A percentile compares a stretch with the other conserved stretches of the same genome.
Evolutionary conservation across 2,888 invertebrate genomes (phyloP).

Genomic region (Hecatera dysodea): DNA sequence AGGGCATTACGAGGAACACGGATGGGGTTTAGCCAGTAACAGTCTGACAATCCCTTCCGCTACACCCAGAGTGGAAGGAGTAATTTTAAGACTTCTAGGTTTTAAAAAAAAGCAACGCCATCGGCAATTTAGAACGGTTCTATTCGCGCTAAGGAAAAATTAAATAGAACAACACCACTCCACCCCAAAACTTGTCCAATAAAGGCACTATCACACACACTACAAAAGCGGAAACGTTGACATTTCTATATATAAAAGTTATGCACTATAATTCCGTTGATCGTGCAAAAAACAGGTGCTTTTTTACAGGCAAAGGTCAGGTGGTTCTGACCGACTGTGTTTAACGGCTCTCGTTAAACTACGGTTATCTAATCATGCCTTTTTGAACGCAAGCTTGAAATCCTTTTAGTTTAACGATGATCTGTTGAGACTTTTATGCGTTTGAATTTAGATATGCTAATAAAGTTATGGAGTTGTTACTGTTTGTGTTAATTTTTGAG

Average conservation of each 20-base stretch:
- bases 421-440: conserved; percentile 20
- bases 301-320: conserved; percentile 81
- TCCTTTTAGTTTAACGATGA: conserved; percentile 53
- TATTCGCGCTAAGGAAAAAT: neutral
- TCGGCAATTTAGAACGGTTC: too few species aligned
- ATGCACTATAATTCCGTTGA: conserved; percentile 82
- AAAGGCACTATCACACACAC: conserved; percentile 71
- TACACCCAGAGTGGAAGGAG: too few species aligned
- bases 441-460: conserved; percentile 7
- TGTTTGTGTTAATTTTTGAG: neutral
- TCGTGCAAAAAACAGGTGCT: conserved; percentile 84
- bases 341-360: conserved; percentile 67
- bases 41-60: too few species aligned
- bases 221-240: conserved; percentile 86
- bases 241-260: conserved; percentile 85
- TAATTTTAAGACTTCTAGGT: too few species aligned
- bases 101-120: too few species aligned
- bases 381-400: conserved; percentile 38
- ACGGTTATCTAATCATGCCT: conserved; percentile 53
- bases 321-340: conserved; percentile 71
- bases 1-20: too few species aligned
- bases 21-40: too few species aligned
- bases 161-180: conserved; percentile 51
- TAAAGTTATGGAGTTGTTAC: neutral
- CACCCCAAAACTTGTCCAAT: conserved; percentile 60